A percentile compares a stretch with the other conserved stretches of the same genome.
Evolutionary conservation across 2,888 invertebrate genomes (phyloP).

Genomic region (Mesorhabditis spiculigera): DNA sequence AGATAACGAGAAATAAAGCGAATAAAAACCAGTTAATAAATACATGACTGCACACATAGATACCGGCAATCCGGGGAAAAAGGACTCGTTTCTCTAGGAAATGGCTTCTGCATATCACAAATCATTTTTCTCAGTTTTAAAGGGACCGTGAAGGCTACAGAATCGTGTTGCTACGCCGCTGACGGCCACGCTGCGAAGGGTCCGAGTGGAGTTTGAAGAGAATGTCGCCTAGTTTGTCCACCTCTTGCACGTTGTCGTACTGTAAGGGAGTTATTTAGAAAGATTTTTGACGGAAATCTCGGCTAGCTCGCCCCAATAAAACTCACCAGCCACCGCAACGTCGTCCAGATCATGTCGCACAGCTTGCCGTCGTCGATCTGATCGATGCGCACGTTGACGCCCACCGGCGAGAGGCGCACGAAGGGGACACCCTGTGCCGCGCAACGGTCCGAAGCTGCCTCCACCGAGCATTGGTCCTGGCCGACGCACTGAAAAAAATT

Average conservation of each 20-base stretch:
- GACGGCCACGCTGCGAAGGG: slow-evolving; percentile 25
- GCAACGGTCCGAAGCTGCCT: slow-evolving; percentile 48
- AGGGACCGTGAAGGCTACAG: slow-evolving; percentile 16
- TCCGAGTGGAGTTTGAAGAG: slow-evolving; percentile 34
- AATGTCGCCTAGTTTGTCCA: slow-evolving; percentile 37
- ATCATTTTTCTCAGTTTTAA: background rate
- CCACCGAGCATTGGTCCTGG: slow-evolving; percentile 48
- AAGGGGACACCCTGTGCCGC: slow-evolving; percentile 50
- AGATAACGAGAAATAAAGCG: no score
- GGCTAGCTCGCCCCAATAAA: background rate
- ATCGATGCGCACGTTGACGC: slow-evolving; percentile 51
- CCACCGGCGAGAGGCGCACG: slow-evolving; percentile 42
- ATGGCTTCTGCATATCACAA: background rate
- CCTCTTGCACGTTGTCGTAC: slow-evolving; percentile 33
- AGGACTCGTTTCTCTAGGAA: no score
- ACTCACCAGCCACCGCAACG: slow-evolving; percentile 39
- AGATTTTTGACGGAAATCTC: no score
- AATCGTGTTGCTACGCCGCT: slow-evolving; percentile 39
- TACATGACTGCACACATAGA: no score
- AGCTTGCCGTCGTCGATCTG: slow-evolving; percentile 51
- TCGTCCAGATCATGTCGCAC: slow-evolving; percentile 53
- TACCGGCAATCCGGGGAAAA: no score
- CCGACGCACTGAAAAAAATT: slow-evolving; percentile 42
- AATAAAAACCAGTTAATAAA: no score
- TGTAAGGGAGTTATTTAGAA: slow-evolving; percentile 16